phyloP scores from a whole-genome alignment of 2,888 invertebrate species.

The Drosophila peninsularis region DNA sequence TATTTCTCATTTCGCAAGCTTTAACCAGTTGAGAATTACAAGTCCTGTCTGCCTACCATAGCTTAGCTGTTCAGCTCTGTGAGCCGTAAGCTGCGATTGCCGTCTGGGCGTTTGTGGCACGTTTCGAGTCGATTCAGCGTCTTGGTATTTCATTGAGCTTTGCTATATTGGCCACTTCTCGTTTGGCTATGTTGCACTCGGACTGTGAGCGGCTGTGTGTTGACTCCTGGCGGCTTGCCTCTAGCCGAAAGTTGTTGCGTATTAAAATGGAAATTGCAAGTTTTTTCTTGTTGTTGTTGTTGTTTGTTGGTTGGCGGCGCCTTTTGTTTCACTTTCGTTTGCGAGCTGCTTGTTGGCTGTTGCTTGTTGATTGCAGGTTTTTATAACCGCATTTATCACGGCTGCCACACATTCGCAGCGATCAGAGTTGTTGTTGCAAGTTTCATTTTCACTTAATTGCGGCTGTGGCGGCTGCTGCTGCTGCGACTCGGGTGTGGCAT shows the following conservation, averaged over 20 bases:
- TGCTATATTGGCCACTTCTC: constrained; percentile 30
- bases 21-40: constrained; percentile 1
- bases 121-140: constrained; percentile 54
- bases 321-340: constrained; percentile 81
- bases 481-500: constrained; percentile 11
- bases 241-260: constrained; percentile 78
- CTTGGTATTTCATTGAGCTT: constrained; percentile 58
- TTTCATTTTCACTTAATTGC: constrained; percentile 79
- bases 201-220: constrained; percentile 6
- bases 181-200: constrained; percentile 30
- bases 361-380: constrained; percentile 73
- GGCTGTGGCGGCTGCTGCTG: constrained; percentile 32
- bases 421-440: constrained; percentile 54
- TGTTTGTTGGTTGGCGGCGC: constrained; percentile 55
- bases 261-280: constrained; percentile 79
- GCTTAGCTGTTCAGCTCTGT: background rate
- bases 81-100: background rate
- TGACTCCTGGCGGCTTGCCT: constrained; percentile 51
- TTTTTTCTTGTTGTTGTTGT: constrained; percentile 50
- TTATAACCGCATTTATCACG: constrained; percentile 77
- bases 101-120: constrained; percentile 27
- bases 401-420: constrained; percentile 68
- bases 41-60: no score
- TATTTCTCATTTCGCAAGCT: background rate
- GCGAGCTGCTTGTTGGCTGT: constrained; percentile 55